A percentile compares a stretch with the other conserved stretches of the same genome.
Evolutionary conservation across 2,113 vertebrate species (phyloP).

Genomic region (Herpetotheres cachinnans): DNA sequence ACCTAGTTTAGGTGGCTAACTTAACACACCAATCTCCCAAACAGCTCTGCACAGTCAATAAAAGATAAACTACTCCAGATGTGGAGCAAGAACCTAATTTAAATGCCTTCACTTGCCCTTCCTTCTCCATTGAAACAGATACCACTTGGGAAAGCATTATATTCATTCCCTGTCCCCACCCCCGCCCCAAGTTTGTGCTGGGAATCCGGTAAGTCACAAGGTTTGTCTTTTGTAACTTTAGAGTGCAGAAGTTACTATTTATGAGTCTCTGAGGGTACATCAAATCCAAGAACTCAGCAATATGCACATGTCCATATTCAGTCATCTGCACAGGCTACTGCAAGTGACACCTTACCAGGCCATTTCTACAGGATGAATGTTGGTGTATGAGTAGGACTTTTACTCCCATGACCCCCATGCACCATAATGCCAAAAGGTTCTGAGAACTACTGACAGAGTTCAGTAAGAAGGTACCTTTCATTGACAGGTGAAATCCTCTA

Average conservation of each 20-base stretch:
- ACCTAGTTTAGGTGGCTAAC: background rate
- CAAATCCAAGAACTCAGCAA: background rate
- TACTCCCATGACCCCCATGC: background rate
- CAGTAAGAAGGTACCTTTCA: background rate
- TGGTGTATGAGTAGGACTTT: background rate
- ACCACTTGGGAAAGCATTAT: background rate
- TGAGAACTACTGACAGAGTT: background rate
- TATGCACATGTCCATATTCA: background rate
- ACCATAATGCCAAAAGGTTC: background rate
- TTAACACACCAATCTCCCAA: background rate
- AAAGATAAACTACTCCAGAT: background rate
- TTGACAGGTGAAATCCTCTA: background rate
- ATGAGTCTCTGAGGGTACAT: background rate
- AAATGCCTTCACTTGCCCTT: background rate
- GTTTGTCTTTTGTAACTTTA: background rate
- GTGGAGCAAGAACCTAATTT: background rate
- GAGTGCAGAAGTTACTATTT: background rate
- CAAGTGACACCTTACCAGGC: background rate
- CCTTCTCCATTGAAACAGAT: background rate
- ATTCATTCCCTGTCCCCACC: background rate
- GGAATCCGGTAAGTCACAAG: background rate
- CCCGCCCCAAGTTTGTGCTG: background rate
- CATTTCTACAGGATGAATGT: background rate
- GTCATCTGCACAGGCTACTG: background rate
- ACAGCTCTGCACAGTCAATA: background rate